phyloP scores from a whole-genome alignment of 2,888 invertebrate genomes.

The Cyclophora albipunctata region DNA sequence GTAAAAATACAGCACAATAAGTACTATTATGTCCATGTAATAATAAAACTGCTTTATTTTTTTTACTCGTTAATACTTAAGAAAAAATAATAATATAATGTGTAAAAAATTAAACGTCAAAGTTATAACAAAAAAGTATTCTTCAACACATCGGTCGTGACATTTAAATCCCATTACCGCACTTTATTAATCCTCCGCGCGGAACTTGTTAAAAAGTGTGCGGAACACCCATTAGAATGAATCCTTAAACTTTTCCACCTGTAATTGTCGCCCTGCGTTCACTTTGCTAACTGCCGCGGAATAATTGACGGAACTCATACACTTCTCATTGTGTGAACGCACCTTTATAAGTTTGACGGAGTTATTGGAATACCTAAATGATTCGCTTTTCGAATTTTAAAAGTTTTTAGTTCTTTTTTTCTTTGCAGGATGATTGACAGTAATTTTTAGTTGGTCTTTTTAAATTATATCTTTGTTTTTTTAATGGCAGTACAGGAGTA shows the following conservation, averaged over 20 bases:
- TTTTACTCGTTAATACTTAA: no score
- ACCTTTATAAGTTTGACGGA: slow-evolving; percentile 2
- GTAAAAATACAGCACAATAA: no score
- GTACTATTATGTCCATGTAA: no score
- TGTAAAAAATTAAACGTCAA: no score
- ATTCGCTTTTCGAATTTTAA: background rate
- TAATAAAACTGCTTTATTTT: no score
- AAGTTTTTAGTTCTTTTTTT: no score
- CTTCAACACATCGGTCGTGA: slow-evolving; percentile 8
- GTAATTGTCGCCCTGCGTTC: slow-evolving; percentile 36
- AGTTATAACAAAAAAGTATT: slow-evolving; percentile 2
- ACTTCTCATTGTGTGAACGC: slow-evolving; percentile 7
- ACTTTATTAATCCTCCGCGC: slow-evolving; percentile 22
- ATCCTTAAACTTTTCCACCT: slow-evolving; percentile 38
- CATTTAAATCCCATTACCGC: slow-evolving; percentile 32
- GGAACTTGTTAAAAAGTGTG: slow-evolving; percentile 66
- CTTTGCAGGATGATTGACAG: no score
- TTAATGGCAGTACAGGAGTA: no score
- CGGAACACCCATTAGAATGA: slow-evolving; percentile 46
- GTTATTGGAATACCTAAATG: background rate
- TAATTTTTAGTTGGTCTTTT: no score
- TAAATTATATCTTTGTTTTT: no score
- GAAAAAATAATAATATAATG: no score
- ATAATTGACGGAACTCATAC: slow-evolving; percentile 16
- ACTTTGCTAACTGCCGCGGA: slow-evolving; percentile 26